Percentiles rank a stretch among this genome's conserved stretches.
Conservation (phyloP, 2,888 invertebrate species). For the Parnassius glacialis region DNA sequence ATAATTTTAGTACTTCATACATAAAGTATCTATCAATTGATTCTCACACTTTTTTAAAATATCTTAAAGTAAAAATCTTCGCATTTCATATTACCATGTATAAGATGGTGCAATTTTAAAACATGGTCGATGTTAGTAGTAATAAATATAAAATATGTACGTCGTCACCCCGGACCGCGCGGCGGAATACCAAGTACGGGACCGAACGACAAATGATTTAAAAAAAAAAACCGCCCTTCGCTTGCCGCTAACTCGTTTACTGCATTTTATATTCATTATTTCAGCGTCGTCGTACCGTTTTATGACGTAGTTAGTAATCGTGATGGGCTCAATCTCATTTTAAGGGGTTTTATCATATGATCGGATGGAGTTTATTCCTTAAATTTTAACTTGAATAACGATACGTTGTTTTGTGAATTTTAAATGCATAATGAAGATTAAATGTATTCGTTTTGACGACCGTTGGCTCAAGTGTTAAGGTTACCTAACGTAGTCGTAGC, state of each 20-base stretch:
- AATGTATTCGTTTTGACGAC: neutral
- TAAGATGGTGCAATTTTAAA: conserved; percentile 59
- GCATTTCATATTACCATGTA: conserved; percentile 50
- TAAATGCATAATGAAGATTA: too few species aligned
- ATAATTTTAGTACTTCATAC: too few species aligned
- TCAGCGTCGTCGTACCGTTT: conserved; percentile 41
- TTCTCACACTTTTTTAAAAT: too few species aligned
- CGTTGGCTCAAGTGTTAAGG: neutral
- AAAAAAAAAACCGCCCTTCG: conserved; percentile 43
- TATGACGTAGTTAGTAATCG: conserved; percentile 50
- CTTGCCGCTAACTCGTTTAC: conserved; percentile 47
- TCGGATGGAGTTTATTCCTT: neutral
- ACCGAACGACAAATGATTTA: conserved; percentile 57
- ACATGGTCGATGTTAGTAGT: conserved; percentile 53
- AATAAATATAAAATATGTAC: conserved; percentile 76
- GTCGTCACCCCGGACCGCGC: conserved; percentile 41
- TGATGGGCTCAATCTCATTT: conserved; percentile 37
- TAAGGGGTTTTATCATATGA: conserved; percentile 11
- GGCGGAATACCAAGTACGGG: conserved; percentile 64
- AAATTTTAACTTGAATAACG: too few species aligned
- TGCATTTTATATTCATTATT: conserved; percentile 64
- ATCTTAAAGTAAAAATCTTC: conserved; percentile 24
- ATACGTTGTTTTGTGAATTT: neutral
- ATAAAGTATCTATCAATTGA: too few species aligned
- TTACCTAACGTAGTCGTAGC: too few species aligned